Evolutionary conservation across 2,888 invertebrate genomes (phyloP).

Genomic region (Philonicus albiceps): DNA sequence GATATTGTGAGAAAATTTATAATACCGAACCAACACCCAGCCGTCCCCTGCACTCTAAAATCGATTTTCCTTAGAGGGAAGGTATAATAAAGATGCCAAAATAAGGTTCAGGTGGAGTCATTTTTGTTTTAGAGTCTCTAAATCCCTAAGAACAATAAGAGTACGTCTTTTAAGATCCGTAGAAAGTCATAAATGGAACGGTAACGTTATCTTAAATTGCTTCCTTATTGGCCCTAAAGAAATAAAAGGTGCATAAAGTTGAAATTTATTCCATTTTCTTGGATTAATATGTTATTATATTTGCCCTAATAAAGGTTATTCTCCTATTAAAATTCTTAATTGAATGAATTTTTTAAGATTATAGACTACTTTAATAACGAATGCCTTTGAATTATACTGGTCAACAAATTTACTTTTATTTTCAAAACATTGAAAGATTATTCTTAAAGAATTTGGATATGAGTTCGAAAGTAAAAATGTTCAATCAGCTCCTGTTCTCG

Average conservation of each 20-base stretch:
- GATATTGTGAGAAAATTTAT: background rate
- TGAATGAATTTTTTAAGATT: too few relatives aligned
- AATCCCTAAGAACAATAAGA: background rate
- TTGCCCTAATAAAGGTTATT: too few relatives aligned
- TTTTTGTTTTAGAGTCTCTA: background rate
- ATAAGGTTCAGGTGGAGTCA: background rate
- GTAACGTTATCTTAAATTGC: background rate
- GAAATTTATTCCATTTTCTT: too few relatives aligned
- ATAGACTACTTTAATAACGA: too few relatives aligned
- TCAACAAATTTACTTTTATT: too few relatives aligned
- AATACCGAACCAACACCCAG: background rate
- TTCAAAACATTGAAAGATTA: too few relatives aligned
- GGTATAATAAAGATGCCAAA: background rate
- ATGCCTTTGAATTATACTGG: too few relatives aligned
- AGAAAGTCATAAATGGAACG: background rate
- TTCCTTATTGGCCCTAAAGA: background rate
- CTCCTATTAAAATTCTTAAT: too few relatives aligned
- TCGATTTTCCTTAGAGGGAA: background rate
- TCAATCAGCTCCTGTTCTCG: too few relatives aligned
- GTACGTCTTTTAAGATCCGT: background rate
- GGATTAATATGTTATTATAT: too few relatives aligned
- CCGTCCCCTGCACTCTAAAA: background rate
- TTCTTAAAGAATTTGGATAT: too few relatives aligned
- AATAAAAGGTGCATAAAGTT: background rate
- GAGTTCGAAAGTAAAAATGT: too few relatives aligned